phyloP scores from a whole-genome alignment of 2,888 invertebrate species.

The Globia sparganii region DNA sequence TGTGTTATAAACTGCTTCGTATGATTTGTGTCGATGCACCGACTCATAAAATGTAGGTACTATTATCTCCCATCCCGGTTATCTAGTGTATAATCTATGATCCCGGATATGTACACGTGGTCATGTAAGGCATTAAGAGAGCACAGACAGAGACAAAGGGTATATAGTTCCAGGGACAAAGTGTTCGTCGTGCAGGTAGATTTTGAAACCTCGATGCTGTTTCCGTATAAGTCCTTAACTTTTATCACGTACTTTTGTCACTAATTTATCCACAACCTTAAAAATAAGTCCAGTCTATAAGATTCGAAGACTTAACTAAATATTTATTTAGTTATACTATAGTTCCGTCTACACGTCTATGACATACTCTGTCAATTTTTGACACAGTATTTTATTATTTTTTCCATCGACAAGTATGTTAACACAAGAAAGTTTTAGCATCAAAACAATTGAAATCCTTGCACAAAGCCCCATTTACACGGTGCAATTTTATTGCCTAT shows the following conservation, averaged over 20 bases:
- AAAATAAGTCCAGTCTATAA: neutral
- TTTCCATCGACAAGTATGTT: neutral
- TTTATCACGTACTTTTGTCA: neutral
- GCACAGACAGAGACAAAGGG: neutral
- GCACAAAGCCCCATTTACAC: neutral
- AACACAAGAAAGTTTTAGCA: neutral
- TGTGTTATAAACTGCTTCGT: neutral
- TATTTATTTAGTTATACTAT: neutral
- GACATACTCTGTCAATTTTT: slow-evolving; percentile 2
- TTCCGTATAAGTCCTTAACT: neutral
- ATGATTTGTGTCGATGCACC: neutral
- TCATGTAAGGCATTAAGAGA: neutral
- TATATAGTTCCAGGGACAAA: neutral
- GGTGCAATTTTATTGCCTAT: neutral
- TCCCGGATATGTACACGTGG: neutral
- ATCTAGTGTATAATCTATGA: neutral
- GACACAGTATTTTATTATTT: neutral
- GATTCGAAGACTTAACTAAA: neutral
- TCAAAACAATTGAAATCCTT: neutral
- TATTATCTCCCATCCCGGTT: neutral
- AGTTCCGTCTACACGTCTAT: neutral
- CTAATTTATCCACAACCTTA: neutral
- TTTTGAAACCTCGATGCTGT: neutral
- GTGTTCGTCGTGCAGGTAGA: too few relatives aligned
- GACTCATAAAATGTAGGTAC: neutral